Evolutionary conservation across 2,888 invertebrate species (phyloP).

Genomic region (Ernsta delagoae): DNA sequence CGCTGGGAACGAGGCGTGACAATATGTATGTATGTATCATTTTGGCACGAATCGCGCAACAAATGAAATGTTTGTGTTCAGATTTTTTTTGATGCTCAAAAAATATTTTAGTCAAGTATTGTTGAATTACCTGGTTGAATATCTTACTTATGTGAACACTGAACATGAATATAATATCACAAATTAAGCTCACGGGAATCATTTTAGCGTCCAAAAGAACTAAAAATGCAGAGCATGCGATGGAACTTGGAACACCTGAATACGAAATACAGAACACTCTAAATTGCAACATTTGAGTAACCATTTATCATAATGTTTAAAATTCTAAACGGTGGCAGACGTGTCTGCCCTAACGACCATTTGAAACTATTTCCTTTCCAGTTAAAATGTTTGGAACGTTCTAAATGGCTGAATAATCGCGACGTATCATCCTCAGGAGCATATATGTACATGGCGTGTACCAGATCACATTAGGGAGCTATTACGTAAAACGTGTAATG

Average conservation of each 20-base stretch:
- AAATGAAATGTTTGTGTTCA: no score
- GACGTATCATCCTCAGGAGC: constrained; percentile 59
- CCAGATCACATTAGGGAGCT: constrained; percentile 49
- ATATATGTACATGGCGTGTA: constrained; percentile 45
- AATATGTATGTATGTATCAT: no score
- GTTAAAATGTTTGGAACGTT: constrained; percentile 58
- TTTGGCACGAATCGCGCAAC: no score
- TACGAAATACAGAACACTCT: constrained; percentile 24
- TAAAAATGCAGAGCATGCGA: constrained; percentile 30
- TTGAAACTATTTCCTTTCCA: constrained; percentile 50
- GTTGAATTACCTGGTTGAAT: neutral
- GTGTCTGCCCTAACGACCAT: constrained; percentile 69
- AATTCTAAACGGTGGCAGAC: constrained; percentile 54
- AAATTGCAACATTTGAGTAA: constrained; percentile 34
- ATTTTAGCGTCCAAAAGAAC: constrained; percentile 13
- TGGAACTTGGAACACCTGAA: constrained; percentile 19
- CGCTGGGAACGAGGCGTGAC: no score
- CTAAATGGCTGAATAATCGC: constrained; percentile 73
- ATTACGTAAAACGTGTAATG: constrained; percentile 43
- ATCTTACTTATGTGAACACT: neutral
- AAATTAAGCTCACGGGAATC: neutral
- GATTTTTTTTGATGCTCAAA: neutral
- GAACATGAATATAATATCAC: neutral
- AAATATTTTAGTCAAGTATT: neutral
- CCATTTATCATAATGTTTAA: constrained; percentile 51